A percentile compares a stretch with the other conserved stretches of the same genome.
Evolutionary conservation across 2,888 invertebrate genomes (phyloP).

Genomic region (Helicoverpa assulta): DNA sequence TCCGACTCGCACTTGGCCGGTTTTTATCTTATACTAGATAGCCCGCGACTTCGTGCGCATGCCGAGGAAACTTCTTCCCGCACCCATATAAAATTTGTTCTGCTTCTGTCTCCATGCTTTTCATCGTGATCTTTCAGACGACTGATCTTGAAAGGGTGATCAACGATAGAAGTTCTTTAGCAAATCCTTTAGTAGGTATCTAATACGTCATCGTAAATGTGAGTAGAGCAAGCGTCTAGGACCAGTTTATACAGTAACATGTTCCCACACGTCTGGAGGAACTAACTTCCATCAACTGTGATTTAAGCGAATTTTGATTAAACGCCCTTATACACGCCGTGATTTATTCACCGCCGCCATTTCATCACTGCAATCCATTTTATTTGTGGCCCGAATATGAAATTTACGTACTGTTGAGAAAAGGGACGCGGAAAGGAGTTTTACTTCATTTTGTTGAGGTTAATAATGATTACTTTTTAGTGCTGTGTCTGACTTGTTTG

Average conservation of each 20-base stretch:
- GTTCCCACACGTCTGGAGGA: constrained; percentile 59
- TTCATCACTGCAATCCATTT: constrained; percentile 45
- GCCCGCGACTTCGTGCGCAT: no score
- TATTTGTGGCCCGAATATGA: constrained; percentile 36
- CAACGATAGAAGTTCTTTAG: no score
- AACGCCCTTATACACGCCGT: constrained; percentile 57
- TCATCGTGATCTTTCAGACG: no score
- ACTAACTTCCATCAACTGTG: constrained; percentile 67
- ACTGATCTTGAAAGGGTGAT: no score
- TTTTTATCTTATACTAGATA: no score
- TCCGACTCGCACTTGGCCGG: no score
- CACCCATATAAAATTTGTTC: no score
- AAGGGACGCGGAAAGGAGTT: constrained; percentile 3
- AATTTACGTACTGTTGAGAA: constrained; percentile 6
- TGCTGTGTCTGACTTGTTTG: background rate
- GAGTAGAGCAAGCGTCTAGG: constrained; percentile 43
- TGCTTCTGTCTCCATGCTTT: no score
- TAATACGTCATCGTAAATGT: constrained; percentile 16
- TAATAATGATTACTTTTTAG: background rate
- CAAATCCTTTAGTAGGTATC: background rate
- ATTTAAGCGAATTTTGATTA: constrained; percentile 73
- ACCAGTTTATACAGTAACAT: constrained; percentile 60
- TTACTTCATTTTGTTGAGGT: background rate
- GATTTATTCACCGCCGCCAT: constrained; percentile 55
- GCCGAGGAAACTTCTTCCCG: no score